Evolutionary conservation across 2,113 vertebrate genomes (phyloP).

Genomic region (Ammodramus savannarum): DNA sequence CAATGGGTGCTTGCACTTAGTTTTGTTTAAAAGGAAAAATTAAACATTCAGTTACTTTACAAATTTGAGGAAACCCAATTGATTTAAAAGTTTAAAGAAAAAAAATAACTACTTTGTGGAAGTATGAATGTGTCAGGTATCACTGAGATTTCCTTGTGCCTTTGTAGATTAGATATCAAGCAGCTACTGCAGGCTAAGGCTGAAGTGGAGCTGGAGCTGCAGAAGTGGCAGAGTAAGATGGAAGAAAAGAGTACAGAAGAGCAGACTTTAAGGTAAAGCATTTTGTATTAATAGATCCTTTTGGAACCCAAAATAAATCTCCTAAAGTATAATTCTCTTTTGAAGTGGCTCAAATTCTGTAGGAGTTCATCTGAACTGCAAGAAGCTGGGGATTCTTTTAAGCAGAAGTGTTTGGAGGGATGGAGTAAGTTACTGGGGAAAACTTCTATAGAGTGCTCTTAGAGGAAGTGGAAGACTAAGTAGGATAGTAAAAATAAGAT

Average conservation of each 20-base stretch:
- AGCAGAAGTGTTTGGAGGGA: neutral
- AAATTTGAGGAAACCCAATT: neutral
- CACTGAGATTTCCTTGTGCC: neutral
- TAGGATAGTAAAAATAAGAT: neutral
- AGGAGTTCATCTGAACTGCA: neutral
- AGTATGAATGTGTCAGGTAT: neutral
- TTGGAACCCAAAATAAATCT: neutral
- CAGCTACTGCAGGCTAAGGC: constrained; percentile 70
- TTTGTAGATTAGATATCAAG: constrained; percentile 74
- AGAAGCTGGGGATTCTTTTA: neutral
- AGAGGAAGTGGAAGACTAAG: neutral
- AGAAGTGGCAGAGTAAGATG: constrained; percentile 48
- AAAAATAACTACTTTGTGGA: neutral
- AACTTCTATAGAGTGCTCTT: neutral
- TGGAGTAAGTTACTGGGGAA: neutral
- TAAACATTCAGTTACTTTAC: neutral
- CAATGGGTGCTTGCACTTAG: neutral
- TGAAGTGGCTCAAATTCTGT: neutral
- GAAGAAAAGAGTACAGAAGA: constrained; percentile 4
- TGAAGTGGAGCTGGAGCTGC: constrained; percentile 66
- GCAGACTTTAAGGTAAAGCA: constrained; percentile 22
- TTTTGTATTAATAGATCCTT: neutral
- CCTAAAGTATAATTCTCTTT: neutral
- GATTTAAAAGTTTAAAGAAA: neutral
- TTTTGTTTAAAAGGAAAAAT: neutral